Conservation (phyloP, 2,797 vertebrate genomes). For the Dromococcyx pavoninus region DNA sequence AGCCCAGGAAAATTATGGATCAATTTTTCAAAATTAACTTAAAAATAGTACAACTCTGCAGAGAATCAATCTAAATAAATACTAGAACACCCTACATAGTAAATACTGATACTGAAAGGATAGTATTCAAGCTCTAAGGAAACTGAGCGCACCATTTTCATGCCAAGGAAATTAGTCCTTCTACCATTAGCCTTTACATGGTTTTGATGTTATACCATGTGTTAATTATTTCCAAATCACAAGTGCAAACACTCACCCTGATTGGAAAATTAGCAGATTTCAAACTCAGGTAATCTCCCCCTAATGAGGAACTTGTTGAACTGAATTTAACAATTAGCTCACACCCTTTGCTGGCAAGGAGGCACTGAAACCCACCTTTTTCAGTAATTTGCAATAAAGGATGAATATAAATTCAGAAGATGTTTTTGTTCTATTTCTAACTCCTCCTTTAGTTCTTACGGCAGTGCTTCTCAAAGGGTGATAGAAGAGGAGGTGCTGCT, state of each 20-base stretch:
- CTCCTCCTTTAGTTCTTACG: neutral
- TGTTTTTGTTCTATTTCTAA: neutral
- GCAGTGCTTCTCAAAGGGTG: neutral
- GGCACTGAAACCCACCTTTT: neutral
- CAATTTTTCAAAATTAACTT: neutral
- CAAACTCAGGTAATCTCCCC: conserved; percentile 80
- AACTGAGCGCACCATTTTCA: neutral
- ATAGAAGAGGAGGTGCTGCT: neutral
- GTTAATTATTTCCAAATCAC: conserved; percentile 83
- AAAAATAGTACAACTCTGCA: neutral
- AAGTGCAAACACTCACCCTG: conserved; percentile 83
- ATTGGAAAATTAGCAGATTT: conserved; percentile 85
- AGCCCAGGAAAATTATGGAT: neutral
- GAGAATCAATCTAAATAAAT: neutral
- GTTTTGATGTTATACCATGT: conserved; percentile 76
- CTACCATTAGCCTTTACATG: conserved; percentile 73
- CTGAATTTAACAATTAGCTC: conserved; percentile 82
- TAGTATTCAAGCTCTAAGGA: neutral
- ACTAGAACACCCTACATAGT: neutral
- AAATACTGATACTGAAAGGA: neutral
- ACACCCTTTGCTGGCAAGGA: conserved; percentile 70
- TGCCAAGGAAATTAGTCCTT: conserved; percentile 48
- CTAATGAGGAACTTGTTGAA: conserved; percentile 85
- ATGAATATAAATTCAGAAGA: neutral
- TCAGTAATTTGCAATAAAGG: neutral